Evolutionary conservation across 2,888 invertebrate species (phyloP).

Genomic region (Sarcophaga carnaria): DNA sequence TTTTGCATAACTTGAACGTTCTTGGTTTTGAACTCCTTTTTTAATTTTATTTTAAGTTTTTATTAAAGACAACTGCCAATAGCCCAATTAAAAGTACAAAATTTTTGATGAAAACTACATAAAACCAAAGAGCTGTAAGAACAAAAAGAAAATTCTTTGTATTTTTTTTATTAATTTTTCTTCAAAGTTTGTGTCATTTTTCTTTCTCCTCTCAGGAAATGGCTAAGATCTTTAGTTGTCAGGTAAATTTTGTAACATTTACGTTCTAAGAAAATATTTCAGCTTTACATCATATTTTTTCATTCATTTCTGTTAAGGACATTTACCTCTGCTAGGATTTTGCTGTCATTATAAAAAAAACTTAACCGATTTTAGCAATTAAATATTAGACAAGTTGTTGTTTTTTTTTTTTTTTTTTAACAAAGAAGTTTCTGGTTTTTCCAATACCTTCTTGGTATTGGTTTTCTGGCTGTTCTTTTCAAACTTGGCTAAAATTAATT

Average conservation of each 20-base stretch:
- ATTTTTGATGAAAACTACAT: background rate
- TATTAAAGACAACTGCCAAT: conserved; percentile 18
- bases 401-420: background rate
- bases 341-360: background rate
- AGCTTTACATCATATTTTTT: background rate
- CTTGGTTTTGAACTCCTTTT: background rate
- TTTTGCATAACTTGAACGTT: background rate
- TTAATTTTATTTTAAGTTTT: background rate
- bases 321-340: background rate
- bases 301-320: background rate
- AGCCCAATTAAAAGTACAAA: conserved; percentile 44
- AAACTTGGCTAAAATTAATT: background rate
- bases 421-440: background rate
- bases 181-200: too few relatives aligned
- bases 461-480: background rate
- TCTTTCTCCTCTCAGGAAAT: too few relatives aligned
- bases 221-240: background rate
- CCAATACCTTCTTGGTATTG: background rate
- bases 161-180: too few relatives aligned
- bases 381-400: conserved; percentile 27
- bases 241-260: background rate
- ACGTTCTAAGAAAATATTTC: background rate
- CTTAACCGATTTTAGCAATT: conserved; percentile 29
- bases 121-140: conserved; percentile 9
- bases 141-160: background rate